These are phyloP conservation scores for Nymphicus hollandicus DNA, from an alignment of 2,113 vertebrate species.

Conservation along the genomic window DNA sequence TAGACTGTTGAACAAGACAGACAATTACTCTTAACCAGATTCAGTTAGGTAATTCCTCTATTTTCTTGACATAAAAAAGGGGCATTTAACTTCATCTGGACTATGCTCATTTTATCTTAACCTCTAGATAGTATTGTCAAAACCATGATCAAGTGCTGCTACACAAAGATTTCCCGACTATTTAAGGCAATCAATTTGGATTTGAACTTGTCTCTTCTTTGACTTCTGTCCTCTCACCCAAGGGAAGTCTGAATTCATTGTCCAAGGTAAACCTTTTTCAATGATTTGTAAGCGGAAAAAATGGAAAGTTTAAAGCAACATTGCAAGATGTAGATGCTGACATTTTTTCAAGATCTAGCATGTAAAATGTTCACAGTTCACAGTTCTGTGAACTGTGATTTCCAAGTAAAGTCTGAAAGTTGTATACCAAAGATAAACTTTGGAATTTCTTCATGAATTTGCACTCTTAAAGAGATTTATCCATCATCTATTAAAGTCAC, in stretches of 20 bases:
- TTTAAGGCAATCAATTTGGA: not conserved
- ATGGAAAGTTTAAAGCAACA: not conserved
- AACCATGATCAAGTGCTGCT: not conserved
- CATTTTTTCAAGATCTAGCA: not conserved
- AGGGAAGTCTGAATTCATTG: not conserved
- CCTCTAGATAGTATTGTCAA: not conserved
- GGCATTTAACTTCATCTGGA: not conserved
- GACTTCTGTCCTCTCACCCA: not conserved
- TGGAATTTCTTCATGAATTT: not conserved
- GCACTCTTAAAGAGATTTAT: not conserved
- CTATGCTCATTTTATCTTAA: not conserved
- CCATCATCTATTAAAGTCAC: not conserved
- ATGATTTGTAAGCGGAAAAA: not conserved
- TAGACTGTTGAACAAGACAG: not conserved
- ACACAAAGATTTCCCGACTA: not conserved
- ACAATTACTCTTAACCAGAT: not conserved
- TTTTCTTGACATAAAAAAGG: not conserved
- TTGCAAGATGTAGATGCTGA: not conserved
- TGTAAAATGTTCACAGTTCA: not conserved
- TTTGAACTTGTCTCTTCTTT: not conserved
- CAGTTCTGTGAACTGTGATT: not conserved
- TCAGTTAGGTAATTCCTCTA: not conserved
- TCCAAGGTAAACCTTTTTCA: not conserved
- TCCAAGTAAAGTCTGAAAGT: not conserved
- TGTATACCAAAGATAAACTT: not conserved